phyloP scores from a whole-genome alignment of 2,797 vertebrate genomes.

The Xiphorhynchus erythropygius region DNA sequence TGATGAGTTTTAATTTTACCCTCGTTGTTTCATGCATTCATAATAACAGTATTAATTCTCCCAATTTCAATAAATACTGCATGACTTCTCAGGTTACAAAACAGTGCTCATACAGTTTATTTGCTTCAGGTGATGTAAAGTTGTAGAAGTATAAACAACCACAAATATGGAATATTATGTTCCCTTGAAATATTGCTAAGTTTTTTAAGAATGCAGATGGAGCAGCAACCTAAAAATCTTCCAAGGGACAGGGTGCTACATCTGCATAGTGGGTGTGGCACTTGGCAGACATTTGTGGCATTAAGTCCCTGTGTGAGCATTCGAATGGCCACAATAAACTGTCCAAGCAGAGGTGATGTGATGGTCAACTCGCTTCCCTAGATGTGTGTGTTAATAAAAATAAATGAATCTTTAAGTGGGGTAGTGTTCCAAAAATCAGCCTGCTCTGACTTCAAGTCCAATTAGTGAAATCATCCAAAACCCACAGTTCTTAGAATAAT shows the following conservation, averaged over 20 bases:
- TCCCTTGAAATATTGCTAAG: not conserved
- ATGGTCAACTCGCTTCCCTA: not conserved
- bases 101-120: not conserved
- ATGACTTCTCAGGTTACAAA: not conserved
- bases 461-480: not conserved
- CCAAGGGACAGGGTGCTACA: not conserved
- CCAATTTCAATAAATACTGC: not conserved
- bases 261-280: not conserved
- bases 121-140: not conserved
- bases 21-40: not conserved
- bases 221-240: not conserved
- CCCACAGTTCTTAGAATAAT: not conserved
- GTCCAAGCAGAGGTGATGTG: not conserved
- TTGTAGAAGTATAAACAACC: not conserved
- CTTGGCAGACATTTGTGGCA: not conserved
- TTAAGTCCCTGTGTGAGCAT: not conserved
- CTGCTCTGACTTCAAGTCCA: not conserved
- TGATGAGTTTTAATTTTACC: constrained; percentile 2
- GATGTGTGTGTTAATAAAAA: constrained; percentile 20
- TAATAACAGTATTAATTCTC: not conserved
- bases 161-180: not conserved
- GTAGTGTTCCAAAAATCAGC: not conserved
- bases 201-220: not conserved
- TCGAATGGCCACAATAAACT: not conserved
- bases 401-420: not conserved